Base-by-base conservation (phyloP, 2,113 vertebrate genomes). In the Chrysochloris asiatica region DNA sequence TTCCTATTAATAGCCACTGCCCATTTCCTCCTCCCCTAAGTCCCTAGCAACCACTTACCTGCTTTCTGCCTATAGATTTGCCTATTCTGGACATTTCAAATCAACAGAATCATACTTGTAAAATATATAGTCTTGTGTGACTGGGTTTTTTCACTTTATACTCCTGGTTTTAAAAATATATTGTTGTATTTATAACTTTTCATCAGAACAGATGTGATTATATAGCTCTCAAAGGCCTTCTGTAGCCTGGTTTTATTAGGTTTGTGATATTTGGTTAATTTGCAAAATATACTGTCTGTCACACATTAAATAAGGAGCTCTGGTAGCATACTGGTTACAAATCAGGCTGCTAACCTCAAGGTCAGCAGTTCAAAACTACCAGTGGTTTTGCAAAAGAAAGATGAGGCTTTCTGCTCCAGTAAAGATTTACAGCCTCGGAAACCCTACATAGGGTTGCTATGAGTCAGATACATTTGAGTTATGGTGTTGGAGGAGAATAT, bases 191-290 rank as follows among this genome's bases (percentile, higher is more conserved):
- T n/a, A n/a, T 71, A 89, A 88, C 61, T 77, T 92, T 63, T 56
- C 28, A 50, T 75, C 43, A 86, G 56, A 93, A 85, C 52, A 94
- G 45, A 92, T 88, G 3, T 86, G 56, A 22, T 79, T 28, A 78
- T 86, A 6, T 26, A 78, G 80, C 11, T 88, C 77, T 93, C 43
- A 36, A 71, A 86, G 17, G 47, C 61, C 38, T 80, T 93, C 76
- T 56, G 8, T 92, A 56, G 8, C 71, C 69, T 75, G 10, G 33
- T 89, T 88, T 94, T 83, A 59, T 92, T 94, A 67, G 45, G 81
- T 89, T 93, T 95, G 76, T 83, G 56, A 69, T 88, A 94, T 94
- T 91, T 73, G 61, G n/a, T n/a, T n/a, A n/a, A n/a, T n/a, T n/a
- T n/a, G n/a, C n/a, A n/a, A n/a, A n/a, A n/a, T n/a, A n/a, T n/a